Percentiles rank a stretch among this genome's conserved stretches.
phyloP scores from a whole-genome alignment of 2,888 invertebrate genomes.

The Spodoptera exigua region DNA sequence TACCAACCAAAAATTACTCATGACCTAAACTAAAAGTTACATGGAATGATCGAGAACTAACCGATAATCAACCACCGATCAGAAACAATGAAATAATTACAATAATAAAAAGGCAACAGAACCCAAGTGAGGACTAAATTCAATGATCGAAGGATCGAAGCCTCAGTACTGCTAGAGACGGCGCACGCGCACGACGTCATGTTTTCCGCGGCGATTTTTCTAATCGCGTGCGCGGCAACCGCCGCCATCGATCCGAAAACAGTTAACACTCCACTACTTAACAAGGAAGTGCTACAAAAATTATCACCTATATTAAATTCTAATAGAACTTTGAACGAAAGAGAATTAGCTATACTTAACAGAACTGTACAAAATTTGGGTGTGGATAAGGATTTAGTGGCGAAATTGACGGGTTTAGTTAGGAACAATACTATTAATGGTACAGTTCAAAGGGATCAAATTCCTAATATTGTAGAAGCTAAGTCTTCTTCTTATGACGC shows the following conservation, averaged over 20 bases:
- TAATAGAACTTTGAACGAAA: conserved; percentile 69
- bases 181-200: conserved; percentile 81
- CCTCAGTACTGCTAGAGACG: conserved; percentile 74
- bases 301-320: conserved; percentile 67
- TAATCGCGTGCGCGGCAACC: conserved; percentile 75
- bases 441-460: conserved; percentile 46
- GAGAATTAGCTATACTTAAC: conserved; percentile 70
- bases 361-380: conserved; percentile 71
- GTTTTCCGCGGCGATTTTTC: conserved; percentile 67
- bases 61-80: conserved; percentile 45
- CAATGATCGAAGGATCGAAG: conserved; percentile 60
- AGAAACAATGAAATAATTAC: conserved; percentile 68
- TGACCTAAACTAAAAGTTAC: conserved; percentile 35
- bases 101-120: conserved; percentile 67
- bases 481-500: conserved; percentile 65
- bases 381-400: conserved; percentile 71
- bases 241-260: conserved; percentile 62
- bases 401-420: conserved; percentile 69
- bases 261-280: conserved; percentile 69
- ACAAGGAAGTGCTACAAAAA: conserved; percentile 69
- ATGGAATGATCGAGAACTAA: conserved; percentile 40
- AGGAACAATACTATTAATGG: conserved; percentile 39
- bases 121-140: conserved; percentile 47
- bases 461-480: conserved; percentile 50
- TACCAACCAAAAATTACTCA: conserved; percentile 3